Evolutionary conservation across 1,140 invertebrate species (phyloP), one percentile per base, ranked within the genome.

Genomic region (Maniola jurtina): DNA sequence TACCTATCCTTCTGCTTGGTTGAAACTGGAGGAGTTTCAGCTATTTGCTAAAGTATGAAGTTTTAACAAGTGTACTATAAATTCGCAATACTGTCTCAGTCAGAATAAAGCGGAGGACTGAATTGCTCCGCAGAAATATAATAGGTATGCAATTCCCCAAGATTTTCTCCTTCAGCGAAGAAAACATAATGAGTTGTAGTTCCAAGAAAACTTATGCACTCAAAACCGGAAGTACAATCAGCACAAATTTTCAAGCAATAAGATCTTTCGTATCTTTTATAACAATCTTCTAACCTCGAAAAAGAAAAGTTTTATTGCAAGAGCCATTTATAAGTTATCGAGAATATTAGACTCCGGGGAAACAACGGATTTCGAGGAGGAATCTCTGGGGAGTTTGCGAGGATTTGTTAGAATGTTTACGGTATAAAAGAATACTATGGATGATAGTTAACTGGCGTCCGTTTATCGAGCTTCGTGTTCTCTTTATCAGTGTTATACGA

Each of bases 251-350:
- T n/a, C 13, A 45, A 45, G 42, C 9, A 13, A 45, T 45, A 45
- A 11, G 42, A 45, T 45, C 42, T 45, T n/a, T 45, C 13, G 9
- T 45, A 45, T 45, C 5, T 45, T 45, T 45, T 45, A 45, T 45
- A 45, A 45, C 42, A 45, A 45, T 45, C 11, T 45, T 45, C 42
- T 11, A 45, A n/a, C 42, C 15, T 25, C 14, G 6, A 52, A 25
- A 16, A 52, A 6, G 8, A 11, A 52, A 52, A 52, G 16, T 16
- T 52, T 14, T 25, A 14, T 52, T 16, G 5, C 14, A 0, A 52
- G 48, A 7, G 16, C 14, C 48, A 52, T 52, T 52, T 52, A 52
- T 52, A 52, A 52, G 16, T 52, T 52, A 52, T 52, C 48, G 48
- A 52, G 48, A 16, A 16, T 52, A 52, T 52, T 16, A 2, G 8